A percentile compares a stretch with the other conserved stretches of the same genome.
phyloP scores from a whole-genome alignment of 2,888 invertebrate genomes.

The Callimorpha dominula region DNA sequence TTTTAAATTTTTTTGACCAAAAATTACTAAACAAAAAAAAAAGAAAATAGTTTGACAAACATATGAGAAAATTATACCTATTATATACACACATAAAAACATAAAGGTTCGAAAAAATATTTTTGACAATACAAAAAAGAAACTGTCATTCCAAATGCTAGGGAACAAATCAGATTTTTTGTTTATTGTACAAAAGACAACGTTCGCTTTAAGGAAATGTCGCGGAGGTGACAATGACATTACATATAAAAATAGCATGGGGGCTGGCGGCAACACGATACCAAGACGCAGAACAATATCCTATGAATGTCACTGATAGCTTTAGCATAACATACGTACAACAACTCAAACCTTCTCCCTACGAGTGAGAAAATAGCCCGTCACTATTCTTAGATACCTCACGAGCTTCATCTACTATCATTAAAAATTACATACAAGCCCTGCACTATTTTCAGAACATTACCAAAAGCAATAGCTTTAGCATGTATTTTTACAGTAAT shows the following conservation, averaged over 20 bases:
- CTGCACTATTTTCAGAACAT: neutral
- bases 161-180: neutral
- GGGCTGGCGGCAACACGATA: neutral
- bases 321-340: neutral
- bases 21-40: neutral
- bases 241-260: neutral
- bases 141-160: neutral
- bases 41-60: neutral
- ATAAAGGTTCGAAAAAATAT: neutral
- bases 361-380: neutral
- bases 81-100: neutral
- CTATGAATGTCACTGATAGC: neutral
- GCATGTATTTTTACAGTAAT: neutral
- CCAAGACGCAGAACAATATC: neutral
- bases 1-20: too few species aligned
- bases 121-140: neutral
- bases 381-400: neutral
- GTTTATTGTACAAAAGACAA: neutral
- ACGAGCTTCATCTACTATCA: neutral
- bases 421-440: too few species aligned
- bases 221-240: neutral
- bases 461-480: neutral
- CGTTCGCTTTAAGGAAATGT: neutral
- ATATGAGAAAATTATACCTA: neutral
- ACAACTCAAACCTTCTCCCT: neutral